These are phyloP conservation scores for Gallinago media DNA, from an alignment of 2,113 vertebrate genomes.

Conservation along the genomic window DNA sequence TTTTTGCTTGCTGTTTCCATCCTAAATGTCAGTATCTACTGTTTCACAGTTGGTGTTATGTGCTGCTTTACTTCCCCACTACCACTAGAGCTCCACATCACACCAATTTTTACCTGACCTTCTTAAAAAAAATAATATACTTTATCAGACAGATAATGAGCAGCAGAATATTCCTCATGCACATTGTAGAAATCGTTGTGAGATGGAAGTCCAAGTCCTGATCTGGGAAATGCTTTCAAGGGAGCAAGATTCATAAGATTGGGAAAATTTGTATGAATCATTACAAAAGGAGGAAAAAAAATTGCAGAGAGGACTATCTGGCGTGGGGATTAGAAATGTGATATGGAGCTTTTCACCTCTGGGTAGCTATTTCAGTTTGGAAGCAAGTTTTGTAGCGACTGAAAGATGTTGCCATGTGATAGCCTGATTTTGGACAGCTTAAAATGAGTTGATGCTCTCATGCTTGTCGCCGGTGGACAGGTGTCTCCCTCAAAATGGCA, in stretches of 20 bases:
- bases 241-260: not conserved
- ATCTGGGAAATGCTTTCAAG: not conserved
- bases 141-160: not conserved
- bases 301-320: not conserved
- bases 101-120: constrained; percentile 60
- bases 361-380: constrained; percentile 33
- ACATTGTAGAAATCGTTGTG: not conserved
- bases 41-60: not conserved
- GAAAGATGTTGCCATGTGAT: constrained; percentile 10
- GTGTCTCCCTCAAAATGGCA: constrained; percentile 22
- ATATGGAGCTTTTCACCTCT: not conserved
- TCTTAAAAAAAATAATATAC: not conserved
- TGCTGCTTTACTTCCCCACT: constrained; percentile 60
- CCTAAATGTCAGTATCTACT: not conserved
- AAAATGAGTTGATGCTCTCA: not conserved
- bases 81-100: constrained; percentile 77
- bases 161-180: not conserved
- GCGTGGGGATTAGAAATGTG: not conserved
- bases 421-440: not conserved
- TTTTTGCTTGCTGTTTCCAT: not conserved
- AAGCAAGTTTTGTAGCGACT: constrained; percentile 3
- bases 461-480: not conserved
- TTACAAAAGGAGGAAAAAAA: not conserved
- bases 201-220: not conserved
- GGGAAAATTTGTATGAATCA: not conserved